Percentiles rank a stretch among this genome's conserved stretches.
These are phyloP conservation scores for Sclerurus mexicanus DNA, from an alignment of 2,113 vertebrate species.

Conservation along the genomic window DNA sequence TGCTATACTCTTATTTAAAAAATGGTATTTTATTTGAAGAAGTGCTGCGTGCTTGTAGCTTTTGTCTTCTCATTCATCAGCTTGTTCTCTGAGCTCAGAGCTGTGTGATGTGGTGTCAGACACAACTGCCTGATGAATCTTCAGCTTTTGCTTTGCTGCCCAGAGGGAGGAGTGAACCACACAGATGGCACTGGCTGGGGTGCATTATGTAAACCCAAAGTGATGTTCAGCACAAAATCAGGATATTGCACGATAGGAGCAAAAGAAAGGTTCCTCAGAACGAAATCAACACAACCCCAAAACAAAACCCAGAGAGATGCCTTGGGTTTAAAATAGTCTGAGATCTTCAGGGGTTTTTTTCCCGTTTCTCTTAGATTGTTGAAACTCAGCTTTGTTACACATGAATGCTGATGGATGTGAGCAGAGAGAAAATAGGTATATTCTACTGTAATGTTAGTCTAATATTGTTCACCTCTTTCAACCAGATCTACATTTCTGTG, in stretches of 20 bases:
- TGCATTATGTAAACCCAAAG: neutral
- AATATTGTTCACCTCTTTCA: neutral
- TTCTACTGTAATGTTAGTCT: neutral
- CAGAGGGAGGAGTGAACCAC: neutral
- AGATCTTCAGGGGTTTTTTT: neutral
- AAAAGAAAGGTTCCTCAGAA: neutral
- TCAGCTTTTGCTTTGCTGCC: neutral
- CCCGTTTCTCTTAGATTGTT: neutral
- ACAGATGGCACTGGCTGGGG: neutral
- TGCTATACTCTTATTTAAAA: neutral
- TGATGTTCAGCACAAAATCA: neutral
- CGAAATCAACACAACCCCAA: neutral
- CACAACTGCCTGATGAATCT: neutral
- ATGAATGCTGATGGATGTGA: neutral
- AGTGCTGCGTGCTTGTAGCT: neutral
- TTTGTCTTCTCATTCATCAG: neutral
- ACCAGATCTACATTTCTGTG: neutral
- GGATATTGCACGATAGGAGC: fast-evolving
- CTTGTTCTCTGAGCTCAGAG: neutral
- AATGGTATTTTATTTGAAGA: neutral
- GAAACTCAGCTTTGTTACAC: neutral
- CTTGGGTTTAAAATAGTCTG: neutral
- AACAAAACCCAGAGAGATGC: neutral
- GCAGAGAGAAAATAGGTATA: neutral
- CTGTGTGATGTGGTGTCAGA: neutral